These are phyloP conservation scores for Serranus cabrilla DNA, from an alignment of 2,797 vertebrate genomes.

Conservation along the genomic window DNA sequence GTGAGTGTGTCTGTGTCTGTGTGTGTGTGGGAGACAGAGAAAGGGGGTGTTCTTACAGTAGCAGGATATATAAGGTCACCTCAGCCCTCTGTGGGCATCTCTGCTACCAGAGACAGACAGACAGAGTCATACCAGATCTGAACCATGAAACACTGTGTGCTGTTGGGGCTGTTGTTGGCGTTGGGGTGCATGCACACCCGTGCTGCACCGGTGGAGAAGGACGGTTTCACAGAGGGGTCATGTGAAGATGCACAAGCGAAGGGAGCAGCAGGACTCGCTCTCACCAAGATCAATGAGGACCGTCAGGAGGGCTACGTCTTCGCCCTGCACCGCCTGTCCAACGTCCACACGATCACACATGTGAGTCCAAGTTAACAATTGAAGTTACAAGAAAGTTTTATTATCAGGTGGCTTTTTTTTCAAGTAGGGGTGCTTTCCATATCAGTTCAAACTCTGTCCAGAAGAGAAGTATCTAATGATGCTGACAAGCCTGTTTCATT, in stretches of 20 bases:
- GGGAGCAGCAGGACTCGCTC: slow-evolving; percentile 66
- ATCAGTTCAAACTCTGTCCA: too few species aligned
- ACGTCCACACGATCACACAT: slow-evolving; percentile 70
- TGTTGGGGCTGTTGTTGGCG: slow-evolving; percentile 70
- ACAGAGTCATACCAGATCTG: slow-evolving; percentile 22
- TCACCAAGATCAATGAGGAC: slow-evolving; percentile 82
- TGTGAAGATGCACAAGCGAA: slow-evolving; percentile 65
- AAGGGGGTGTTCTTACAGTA: neutral
- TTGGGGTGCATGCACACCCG: slow-evolving; percentile 49
- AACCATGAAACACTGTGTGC: slow-evolving; percentile 73
- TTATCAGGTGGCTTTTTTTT: neutral
- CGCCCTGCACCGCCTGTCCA: slow-evolving; percentile 74
- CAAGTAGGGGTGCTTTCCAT: neutral
- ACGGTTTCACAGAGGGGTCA: slow-evolving; percentile 33
- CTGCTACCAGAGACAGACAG: neutral
- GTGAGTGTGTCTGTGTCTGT: neutral
- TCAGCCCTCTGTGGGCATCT: slow-evolving; percentile 1
- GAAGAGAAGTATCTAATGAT: too few species aligned
- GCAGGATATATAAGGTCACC: slow-evolving; percentile 61
- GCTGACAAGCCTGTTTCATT: too few species aligned
- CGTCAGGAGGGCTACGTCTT: slow-evolving; percentile 81
- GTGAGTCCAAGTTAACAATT: too few species aligned
- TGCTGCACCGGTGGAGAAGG: slow-evolving; percentile 64
- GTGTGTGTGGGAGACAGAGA: too few species aligned
- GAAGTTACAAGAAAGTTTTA: neutral